Base-by-base conservation (phyloP, 2,113 vertebrate species). In the Cavia porcellus region DNA sequence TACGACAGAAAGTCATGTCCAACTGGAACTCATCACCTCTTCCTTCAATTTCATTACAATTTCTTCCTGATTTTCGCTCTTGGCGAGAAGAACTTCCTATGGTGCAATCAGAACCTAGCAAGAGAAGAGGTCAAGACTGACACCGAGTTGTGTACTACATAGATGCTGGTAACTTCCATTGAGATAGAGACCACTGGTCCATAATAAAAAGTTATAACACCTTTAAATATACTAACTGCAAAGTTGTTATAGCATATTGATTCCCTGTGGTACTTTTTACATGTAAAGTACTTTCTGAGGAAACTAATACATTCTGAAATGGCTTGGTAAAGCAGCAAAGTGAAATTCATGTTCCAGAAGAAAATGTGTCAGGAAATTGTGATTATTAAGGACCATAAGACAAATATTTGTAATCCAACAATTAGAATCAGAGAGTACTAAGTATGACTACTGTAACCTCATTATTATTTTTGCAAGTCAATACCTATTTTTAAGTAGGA, bases 241-340 rank as follows among this genome's bases (percentile, higher is more conserved):
- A 82, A 90, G 30, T 15, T 74, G 70, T 74, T 83, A 32, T 38
- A 88, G 17, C 81, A 47, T 28, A 75, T 12, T 66, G 57, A 50
- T 91, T 91, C 61, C 30, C 66, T 91, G n/a, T 28, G 64, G 38
- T 75, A 42, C 42, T 57, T 75, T 87, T 87, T 59, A 86, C 14
- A 90, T 4, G 70, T 72, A 74, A 90, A 93, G 66, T 74, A 86
- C 30, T 94, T 86, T 9, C n/a, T 81, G 81, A 59, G n/a, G 55
- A 94, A 93, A 86, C 5, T 72, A 64, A 55, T 64, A 90, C 42
- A 35, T 74, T 96, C 57, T 82, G 12, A 86, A 50, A 93, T 52
- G 82, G 38, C 35, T 87, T 52, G 81, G 74, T 81, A 15, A 90
- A 55, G 57, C 38, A 64, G 22, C 66, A 68, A 22, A n/a, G n/a